Evolutionary conservation across 2,888 invertebrate genomes (phyloP).

Genomic region (Zaprionus lineosus): DNA sequence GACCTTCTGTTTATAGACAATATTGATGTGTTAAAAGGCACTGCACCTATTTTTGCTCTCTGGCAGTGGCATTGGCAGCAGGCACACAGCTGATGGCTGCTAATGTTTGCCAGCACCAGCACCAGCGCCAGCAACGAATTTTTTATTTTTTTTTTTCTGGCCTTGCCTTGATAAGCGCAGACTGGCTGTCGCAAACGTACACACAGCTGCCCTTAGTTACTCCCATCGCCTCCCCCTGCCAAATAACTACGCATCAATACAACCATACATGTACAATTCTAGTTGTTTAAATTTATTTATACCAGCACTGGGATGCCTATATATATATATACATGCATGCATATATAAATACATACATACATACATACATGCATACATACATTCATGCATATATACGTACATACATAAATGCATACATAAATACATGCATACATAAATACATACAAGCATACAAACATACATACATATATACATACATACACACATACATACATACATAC

Average conservation of each 20-base stretch:
- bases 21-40: neutral
- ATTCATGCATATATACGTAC: neutral
- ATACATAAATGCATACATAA: neutral
- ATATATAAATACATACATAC: neutral
- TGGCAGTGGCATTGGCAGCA: neutral
- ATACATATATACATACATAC: neutral
- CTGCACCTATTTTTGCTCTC: constrained; percentile 13
- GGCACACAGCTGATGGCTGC: constrained; percentile 41
- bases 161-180: constrained; percentile 69
- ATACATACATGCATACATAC: neutral
- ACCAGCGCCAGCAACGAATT: constrained; percentile 17
- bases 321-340: constrained; percentile 6
- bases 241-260: constrained; percentile 42
- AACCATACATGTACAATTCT: neutral
- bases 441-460: neutral
- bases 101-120: constrained; percentile 25
- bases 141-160: too few relatives aligned
- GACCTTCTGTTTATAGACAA: constrained; percentile 29
- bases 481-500: neutral
- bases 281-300: constrained; percentile 33
- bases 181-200: constrained; percentile 49
- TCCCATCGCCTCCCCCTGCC: neutral
- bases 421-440: neutral
- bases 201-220: constrained; percentile 3
- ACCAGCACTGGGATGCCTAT: too few relatives aligned